Conservation (phyloP, 2,113 vertebrate genomes). For the Phoenicopterus ruber region DNA sequence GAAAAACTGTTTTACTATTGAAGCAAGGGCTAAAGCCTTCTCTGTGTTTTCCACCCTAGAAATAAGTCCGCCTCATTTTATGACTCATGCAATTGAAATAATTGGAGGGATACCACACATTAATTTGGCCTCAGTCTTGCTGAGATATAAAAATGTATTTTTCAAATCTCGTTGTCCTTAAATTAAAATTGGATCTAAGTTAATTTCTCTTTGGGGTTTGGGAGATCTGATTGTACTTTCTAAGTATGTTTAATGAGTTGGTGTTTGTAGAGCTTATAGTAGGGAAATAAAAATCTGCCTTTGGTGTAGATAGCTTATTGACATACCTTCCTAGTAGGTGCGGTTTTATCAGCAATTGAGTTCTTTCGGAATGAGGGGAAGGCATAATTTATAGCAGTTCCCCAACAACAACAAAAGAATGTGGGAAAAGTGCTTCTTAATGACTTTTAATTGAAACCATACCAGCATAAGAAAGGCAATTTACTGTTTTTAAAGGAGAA, state of each 20-base stretch:
- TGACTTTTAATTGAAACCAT: neutral
- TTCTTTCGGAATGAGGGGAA: neutral
- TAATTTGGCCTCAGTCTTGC: neutral
- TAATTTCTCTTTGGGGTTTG: neutral
- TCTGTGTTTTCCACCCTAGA: neutral
- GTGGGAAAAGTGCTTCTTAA: neutral
- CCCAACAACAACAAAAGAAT: neutral
- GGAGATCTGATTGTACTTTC: neutral
- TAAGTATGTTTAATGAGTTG: neutral
- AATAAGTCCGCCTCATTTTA: neutral
- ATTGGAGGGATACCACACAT: neutral
- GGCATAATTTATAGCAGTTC: neutral
- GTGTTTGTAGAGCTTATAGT: neutral
- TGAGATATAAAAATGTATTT: neutral
- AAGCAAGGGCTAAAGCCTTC: neutral
- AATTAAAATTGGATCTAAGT: neutral
- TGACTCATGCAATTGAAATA: neutral
- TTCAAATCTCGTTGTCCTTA: neutral
- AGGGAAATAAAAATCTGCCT: neutral
- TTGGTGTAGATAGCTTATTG: neutral
- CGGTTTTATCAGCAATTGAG: neutral
- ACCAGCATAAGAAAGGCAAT: neutral
- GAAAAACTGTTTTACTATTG: neutral
- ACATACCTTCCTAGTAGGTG: neutral
- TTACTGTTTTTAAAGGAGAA: neutral